Conservation (phyloP, 2,113 vertebrate genomes). For the Origma solitaria region DNA sequence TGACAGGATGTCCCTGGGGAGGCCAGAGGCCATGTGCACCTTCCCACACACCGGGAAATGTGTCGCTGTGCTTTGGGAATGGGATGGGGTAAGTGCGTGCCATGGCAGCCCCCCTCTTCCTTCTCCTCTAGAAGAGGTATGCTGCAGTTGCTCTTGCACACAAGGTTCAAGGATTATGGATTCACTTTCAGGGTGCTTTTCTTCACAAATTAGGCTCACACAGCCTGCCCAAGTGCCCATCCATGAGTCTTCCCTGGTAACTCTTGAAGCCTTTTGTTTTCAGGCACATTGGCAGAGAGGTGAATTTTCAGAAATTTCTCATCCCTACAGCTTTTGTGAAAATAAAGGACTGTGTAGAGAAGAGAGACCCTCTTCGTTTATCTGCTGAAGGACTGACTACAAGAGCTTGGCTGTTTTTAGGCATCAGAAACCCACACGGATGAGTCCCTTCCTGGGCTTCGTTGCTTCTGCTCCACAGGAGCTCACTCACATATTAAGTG, state of each 20-base stretch:
- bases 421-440: neutral
- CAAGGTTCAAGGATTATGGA: neutral
- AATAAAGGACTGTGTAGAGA: neutral
- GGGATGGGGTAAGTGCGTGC: neutral
- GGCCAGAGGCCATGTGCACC: neutral
- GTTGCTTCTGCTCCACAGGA: slow-evolving; percentile 24
- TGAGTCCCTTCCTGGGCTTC: neutral
- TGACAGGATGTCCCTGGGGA: neutral
- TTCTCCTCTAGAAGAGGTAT: neutral
- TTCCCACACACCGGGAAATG: neutral
- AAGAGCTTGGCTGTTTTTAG: neutral
- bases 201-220: neutral
- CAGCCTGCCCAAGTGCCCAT: neutral
- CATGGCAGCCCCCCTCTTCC: neutral
- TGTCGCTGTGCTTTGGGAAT: neutral
- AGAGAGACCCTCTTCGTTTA: neutral
- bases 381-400: neutral
- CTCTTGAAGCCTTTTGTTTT: neutral
- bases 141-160: neutral
- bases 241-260: neutral
- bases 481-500: neutral
- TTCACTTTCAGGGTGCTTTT: neutral
- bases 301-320: slow-evolving; percentile 11
- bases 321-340: neutral
- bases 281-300: neutral